Conservation (phyloP, 1,140 invertebrate genomes). For the Centruroides sculpturatus region DNA sequence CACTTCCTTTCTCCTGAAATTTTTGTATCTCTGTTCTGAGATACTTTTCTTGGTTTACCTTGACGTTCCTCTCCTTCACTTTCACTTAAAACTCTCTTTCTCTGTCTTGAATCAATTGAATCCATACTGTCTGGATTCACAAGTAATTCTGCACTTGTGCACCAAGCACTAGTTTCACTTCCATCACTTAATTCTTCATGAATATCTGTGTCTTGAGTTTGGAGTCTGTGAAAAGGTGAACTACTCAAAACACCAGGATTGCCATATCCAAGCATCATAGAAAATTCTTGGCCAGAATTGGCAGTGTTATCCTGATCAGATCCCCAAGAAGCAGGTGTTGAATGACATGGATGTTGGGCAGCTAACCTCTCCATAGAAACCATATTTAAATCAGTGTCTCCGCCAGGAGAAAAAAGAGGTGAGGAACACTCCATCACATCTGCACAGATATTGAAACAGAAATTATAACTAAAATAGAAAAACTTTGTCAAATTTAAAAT, state of each 20-base stretch:
- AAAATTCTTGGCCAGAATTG: not conserved
- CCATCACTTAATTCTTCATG: not conserved
- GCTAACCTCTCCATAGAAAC: not conserved
- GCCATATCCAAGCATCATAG: not conserved
- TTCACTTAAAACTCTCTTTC: not conserved
- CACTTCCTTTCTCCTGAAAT: not conserved
- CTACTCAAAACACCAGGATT: not conserved
- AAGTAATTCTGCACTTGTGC: not conserved
- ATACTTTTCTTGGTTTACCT: not conserved
- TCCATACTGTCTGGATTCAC: not conserved
- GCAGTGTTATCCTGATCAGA: not conserved
- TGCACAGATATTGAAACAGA: too few relatives aligned
- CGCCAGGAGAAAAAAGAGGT: not conserved
- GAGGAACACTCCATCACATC: not conserved
- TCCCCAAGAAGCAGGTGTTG: not conserved
- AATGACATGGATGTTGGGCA: not conserved
- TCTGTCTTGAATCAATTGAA: not conserved
- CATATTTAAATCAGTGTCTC: not conserved
- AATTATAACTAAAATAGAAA: too few relatives aligned
- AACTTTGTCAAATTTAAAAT: too few relatives aligned
- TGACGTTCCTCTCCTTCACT: not conserved
- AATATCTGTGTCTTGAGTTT: not conserved
- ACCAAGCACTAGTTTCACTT: not conserved
- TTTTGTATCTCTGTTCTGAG: not conserved
- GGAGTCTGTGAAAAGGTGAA: not conserved